Evolutionary conservation across 2,888 invertebrate species (phyloP).

Genomic region (Hyposoter dolosus): DNA sequence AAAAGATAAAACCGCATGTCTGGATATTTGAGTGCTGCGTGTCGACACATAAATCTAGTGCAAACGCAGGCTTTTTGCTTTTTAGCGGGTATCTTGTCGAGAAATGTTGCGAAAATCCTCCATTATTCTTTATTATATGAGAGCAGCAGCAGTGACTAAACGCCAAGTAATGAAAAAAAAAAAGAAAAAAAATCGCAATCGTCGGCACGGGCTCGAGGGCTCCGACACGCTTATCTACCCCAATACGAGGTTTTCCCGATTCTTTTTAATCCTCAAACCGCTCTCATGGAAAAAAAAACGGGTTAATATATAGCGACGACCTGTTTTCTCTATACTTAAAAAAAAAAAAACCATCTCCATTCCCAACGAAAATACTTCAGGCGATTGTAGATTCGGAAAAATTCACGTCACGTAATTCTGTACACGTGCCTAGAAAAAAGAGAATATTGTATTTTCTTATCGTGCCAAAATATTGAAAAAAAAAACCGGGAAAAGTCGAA

Average conservation of each 20-base stretch:
- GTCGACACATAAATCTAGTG: neutral
- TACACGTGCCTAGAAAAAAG: too few species aligned
- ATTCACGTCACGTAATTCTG: too few species aligned
- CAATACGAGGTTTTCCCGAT: neutral
- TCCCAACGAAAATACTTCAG: neutral
- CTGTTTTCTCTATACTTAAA: neutral
- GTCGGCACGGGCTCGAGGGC: neutral
- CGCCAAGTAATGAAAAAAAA: neutral
- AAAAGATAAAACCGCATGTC: neutral
- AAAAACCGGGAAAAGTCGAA: too few species aligned
- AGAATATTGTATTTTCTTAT: too few species aligned
- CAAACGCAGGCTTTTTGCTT: neutral
- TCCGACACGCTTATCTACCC: neutral
- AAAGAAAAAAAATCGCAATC: neutral
- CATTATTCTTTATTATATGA: neutral
- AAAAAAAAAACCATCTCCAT: neutral
- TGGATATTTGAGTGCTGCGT: neutral
- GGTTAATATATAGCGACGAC: neutral
- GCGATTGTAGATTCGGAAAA: neutral
- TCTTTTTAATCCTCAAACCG: neutral
- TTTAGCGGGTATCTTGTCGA: neutral
- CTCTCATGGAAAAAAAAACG: neutral
- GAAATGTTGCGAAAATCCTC: neutral
- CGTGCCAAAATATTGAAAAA: too few species aligned
- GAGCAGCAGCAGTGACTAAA: neutral